Conservation (phyloP, 2,888 invertebrate genomes). For the Tineola bisselliella region DNA sequence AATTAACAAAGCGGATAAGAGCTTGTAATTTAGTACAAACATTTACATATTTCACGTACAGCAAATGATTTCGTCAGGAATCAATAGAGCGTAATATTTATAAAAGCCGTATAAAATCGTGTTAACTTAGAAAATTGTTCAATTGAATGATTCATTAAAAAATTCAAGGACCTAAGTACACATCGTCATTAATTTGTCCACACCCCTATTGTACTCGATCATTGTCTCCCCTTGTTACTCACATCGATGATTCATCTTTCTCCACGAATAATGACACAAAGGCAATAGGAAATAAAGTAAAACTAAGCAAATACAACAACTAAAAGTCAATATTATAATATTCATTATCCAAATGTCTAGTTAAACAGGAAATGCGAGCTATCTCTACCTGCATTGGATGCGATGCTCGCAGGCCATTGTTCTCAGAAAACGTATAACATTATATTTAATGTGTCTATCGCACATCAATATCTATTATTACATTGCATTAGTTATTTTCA, state of each 20-base stretch:
- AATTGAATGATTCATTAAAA: not conserved
- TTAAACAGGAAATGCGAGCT: conserved; percentile 13
- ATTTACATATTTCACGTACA: no score
- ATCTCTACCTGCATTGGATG: conserved; percentile 12
- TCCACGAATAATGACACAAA: not conserved
- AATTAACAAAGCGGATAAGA: no score
- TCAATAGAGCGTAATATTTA: no score
- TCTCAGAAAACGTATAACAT: not conserved
- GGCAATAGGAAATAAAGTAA: not conserved
- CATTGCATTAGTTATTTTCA: not conserved
- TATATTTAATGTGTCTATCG: not conserved
- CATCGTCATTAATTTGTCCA: conserved; percentile 11
- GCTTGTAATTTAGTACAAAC: no score
- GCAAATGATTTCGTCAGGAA: no score
- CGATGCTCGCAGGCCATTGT: conserved; percentile 11
- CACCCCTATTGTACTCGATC: conserved; percentile 10
- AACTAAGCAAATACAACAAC: not conserved
- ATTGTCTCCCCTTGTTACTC: conserved; percentile 33
- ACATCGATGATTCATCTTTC: conserved; percentile 53
- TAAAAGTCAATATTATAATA: not conserved
- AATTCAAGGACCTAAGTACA: not conserved
- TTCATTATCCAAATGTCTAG: not conserved
- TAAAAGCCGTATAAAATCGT: no score
- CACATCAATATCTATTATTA: conserved; percentile 12
- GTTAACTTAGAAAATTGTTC: not conserved